Base-by-base conservation (phyloP, 2,797 vertebrate species). In the Eospalax fontanierii region DNA sequence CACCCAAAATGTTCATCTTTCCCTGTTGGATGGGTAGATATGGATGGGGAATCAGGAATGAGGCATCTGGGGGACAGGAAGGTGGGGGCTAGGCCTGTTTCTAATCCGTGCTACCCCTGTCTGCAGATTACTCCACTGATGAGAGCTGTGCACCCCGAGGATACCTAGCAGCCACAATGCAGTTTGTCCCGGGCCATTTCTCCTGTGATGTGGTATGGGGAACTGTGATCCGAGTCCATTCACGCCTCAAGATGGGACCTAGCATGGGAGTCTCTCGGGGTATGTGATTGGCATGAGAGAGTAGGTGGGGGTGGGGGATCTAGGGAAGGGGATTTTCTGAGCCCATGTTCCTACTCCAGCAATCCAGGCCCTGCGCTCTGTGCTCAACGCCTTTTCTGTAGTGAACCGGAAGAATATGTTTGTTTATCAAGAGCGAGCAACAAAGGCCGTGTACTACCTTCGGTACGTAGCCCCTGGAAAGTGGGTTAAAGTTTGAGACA, bases 361-460 rank as follows among this genome's bases (percentile, higher is more conserved):
- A 16, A 99, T 99, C 95, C 99, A 99, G 98, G 99, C 99, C 0
- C 98, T 99, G 96, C 99, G 99, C 54, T 99, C 99, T 0, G 99
- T 99, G 97, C 99, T 99, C 93, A 99, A 99, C 19, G 99, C 99
- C 76, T 99, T 99, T 98, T 99, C 99, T 4, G 99, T 99, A 96
- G 99, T 99, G 95, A 99, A 99, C 98, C 99, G 99, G 97, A 99
- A 99, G 98, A 99, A 99, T 97, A 99, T 99, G 99, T 99, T 99
- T 97, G 99, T 99, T 90, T 99, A 99, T 98, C 99, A 99, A 98
- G 99, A 99, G 93, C 99, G 99, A 40, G 99, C 99, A 65, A 99
- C 99, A 11, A 99, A 99, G 97, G 99, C 99, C 1, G 99, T 99
- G 89, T 99, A 99, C 98, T 99, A 99, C 97, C 99, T 99, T 98